Percentiles rank a stretch among this genome's conserved stretches.
Conservation (phyloP, 2,888 invertebrate genomes). For the Hyppa rectilinea region DNA sequence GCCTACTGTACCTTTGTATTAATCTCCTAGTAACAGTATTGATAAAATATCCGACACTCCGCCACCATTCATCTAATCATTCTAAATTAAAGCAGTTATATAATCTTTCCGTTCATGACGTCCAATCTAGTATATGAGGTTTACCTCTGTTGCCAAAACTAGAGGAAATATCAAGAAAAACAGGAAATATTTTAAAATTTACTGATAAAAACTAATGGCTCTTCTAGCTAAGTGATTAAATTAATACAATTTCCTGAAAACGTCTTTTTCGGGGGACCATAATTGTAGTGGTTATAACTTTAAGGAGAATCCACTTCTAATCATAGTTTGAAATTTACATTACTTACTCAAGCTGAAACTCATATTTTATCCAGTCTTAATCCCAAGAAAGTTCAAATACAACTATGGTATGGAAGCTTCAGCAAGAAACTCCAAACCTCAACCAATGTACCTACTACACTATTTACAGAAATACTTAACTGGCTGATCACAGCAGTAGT, state of each 20-base stretch:
- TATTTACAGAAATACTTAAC: not conserved
- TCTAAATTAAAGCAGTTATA: not conserved
- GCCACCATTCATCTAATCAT: not conserved
- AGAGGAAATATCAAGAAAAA: not conserved
- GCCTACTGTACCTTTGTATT: no score
- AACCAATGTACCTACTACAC: not conserved
- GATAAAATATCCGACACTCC: constrained; percentile 8
- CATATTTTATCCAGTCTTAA: not conserved
- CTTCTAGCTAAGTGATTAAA: not conserved
- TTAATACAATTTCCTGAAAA: not conserved
- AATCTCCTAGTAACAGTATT: constrained; percentile 9
- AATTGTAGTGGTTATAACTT: constrained; percentile 4
- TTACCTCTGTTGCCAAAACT: not conserved
- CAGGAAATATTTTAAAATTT: not conserved
- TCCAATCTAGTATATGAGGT: not conserved
- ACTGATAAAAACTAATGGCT: not conserved
- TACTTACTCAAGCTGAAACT: not conserved
- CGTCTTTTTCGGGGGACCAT: no score
- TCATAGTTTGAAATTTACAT: not conserved
- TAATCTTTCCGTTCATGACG: not conserved
- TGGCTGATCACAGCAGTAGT: not conserved
- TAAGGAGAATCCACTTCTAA: not conserved
- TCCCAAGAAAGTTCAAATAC: not conserved
- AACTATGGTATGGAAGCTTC: not conserved
- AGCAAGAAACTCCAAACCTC: not conserved